Base-by-base conservation (phyloP, 2,888 invertebrate genomes). In the Timandra comae region DNA sequence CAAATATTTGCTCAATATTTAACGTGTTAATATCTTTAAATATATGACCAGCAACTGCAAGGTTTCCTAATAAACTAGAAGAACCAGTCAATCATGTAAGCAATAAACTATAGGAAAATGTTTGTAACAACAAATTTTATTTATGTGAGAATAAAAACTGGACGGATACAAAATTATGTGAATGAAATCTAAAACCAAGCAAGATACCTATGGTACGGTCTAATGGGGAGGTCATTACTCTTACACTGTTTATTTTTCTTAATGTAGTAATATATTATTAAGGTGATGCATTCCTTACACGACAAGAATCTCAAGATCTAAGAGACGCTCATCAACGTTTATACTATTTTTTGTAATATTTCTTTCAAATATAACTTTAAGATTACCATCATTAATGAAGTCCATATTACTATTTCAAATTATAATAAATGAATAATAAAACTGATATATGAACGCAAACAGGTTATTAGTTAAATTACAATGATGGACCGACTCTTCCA, bases 231-330 rank as follows among this genome's bases (percentile, higher is more conserved):
- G 6, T 16, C 16, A 16, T 16, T 16, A 16, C 3, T 16, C 16
- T 16, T 5, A 16, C 3, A 16, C 16, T 16, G 48, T 35, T 46
- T 41, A 45, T 43, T 65, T 52, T 61, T 55, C 56, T 60, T 52
- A 56, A 57, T 52, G 52, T 56, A 52, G 61, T 67, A 77, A 76
- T 71, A 63, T 65, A 65, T 66, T 72, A 66, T 70, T 68, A 71
- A 67, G 62, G 56, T 52, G 56, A 57, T 54, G 63, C 74, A 79
- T 78, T 78, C 76, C 65, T 68, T 40, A 64, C 62, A 57, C 72
- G 63, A 65, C 66, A 59, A n/a, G n/a, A n/a, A 52, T 52, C 48
- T 35, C 43, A 63, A 60, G 65, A 72, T 65, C n/a, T n/a, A n/a
- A n/a, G n/a, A n/a, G n/a, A n/a, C n/a, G n/a, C n/a, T n/a, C n/a